Evolutionary conservation across 1,140 invertebrate genomes (phyloP).

Genomic region (Drosophila mojavensis): DNA sequence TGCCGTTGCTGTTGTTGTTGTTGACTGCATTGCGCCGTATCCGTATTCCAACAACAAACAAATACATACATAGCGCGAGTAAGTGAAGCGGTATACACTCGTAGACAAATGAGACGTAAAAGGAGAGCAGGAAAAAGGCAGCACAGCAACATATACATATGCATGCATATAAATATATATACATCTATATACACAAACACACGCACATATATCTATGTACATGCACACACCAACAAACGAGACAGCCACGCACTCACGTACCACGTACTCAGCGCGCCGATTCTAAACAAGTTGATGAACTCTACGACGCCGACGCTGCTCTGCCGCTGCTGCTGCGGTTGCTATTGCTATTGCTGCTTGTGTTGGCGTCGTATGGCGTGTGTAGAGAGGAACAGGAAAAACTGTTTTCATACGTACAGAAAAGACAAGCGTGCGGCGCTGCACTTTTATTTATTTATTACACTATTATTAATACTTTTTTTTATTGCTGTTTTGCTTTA

Average conservation of each 20-base stretch:
- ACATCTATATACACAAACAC: constrained; percentile 2
- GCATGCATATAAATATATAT: constrained; percentile 7
- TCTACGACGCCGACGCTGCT: constrained; percentile 63
- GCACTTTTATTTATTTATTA: constrained; percentile 67
- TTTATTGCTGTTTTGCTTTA: constrained; percentile 62
- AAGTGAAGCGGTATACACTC: constrained; percentile 63
- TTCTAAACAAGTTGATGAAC: constrained; percentile 82
- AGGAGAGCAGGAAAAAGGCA: constrained; percentile 68
- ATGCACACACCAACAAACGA: constrained; percentile 33
- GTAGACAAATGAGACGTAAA: constrained; percentile 58
- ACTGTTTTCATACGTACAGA: constrained; percentile 32
- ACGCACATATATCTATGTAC: constrained; percentile 16
- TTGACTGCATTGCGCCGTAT: constrained; percentile 42
- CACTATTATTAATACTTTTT: constrained; percentile 78
- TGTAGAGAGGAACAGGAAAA: constrained; percentile 46
- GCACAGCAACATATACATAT: constrained; percentile 22
- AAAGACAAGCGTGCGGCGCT: constrained; percentile 35
- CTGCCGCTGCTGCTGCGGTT: constrained; percentile 6
- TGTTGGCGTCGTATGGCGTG: constrained; percentile 41
- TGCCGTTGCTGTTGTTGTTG: constrained; percentile 40
- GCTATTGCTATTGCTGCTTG: constrained; percentile 18
- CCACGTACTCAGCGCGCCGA: constrained; percentile 63
- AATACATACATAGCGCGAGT: constrained; percentile 41
- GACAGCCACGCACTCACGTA: constrained; percentile 72
- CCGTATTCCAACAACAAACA: constrained; percentile 63